Evolutionary conservation across 2,113 vertebrate genomes (phyloP), one percentile per base, ranked within the genome.

Genomic region (Boleophthalmus pectinirostris): DNA sequence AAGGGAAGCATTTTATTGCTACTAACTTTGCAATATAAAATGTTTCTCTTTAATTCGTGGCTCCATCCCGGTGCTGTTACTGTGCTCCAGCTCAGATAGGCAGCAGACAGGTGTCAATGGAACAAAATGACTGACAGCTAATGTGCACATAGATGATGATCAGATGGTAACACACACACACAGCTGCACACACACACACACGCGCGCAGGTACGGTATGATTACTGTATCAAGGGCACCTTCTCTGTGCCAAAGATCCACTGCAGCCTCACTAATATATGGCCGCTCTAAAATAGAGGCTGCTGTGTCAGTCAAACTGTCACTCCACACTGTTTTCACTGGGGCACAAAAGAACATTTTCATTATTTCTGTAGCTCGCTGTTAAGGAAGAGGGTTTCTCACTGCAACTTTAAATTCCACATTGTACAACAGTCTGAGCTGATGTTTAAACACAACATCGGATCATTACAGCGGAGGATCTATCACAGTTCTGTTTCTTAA

Each of bases 91-190:
- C 74, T 72, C 46, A 77, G 74, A 78, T 61, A 75, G 70, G 33
- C 45, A 77, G 66, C 49, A 60, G 54, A 56, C 35, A 69, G 57
- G 72, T 58, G 81, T 88, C 83, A 71, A 66, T 74, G 35, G 77
- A 69, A 74, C 60, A 56, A 65, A 79, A 54, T 82, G 85, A 87
- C 38, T 85, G 85, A 85, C 85, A 84, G 85, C 43, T 90, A 87
- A 84, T 83, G 74, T 70, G 75, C 68, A 82, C 80, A 87, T 67
- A 70, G 82, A 84, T 82, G 74, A 84, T 85, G 70, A 80, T 80
- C 67, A 87, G 82, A 89, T 82, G 82, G 74, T 51, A 70, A 51
- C 47, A 67, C 24, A 76, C 60, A 57, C 25, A 49, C 56, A 51
- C 47, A 69, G 21, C 74, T 54, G 53, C 25, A 49, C 56, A 66